A percentile compares a stretch with the other conserved stretches of the same genome.
Conservation (phyloP, 2,888 invertebrate genomes). For the Ophion obscuratus region DNA sequence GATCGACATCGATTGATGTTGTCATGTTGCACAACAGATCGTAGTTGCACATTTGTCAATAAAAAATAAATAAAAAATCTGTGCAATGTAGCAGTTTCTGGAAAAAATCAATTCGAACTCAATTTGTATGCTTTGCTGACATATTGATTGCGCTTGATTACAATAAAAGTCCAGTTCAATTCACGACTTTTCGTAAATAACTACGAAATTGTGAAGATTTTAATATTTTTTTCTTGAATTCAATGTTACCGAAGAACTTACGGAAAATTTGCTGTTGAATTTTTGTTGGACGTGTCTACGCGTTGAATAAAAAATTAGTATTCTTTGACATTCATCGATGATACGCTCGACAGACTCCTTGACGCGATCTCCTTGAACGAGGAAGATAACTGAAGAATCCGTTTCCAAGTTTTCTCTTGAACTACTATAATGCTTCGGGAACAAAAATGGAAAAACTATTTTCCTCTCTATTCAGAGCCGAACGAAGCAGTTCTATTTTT, state of each 20-base stretch:
- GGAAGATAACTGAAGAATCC: neutral
- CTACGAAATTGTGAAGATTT: neutral
- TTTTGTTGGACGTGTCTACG: neutral
- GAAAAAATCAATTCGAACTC: neutral
- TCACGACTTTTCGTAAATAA: neutral
- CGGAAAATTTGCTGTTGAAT: neutral
- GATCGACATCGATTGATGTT: no score
- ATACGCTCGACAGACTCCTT: neutral
- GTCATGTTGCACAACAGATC: no score
- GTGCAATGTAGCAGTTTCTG: neutral
- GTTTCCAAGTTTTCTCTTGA: neutral
- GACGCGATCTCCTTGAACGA: neutral
- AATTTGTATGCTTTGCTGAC: neutral
- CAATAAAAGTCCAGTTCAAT: neutral
- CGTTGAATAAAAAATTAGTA: neutral
- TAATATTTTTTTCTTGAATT: neutral
- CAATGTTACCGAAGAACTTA: neutral
- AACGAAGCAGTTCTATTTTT: neutral
- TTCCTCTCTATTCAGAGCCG: neutral
- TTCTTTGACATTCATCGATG: neutral
- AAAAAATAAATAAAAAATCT: neutral
- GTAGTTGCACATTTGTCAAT: no score
- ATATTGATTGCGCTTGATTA: neutral
- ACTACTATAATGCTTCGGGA: neutral
- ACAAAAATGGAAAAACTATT: neutral